Base-by-base conservation (phyloP, 2,797 vertebrate genomes). In the Hoplostethus mediterraneus region DNA sequence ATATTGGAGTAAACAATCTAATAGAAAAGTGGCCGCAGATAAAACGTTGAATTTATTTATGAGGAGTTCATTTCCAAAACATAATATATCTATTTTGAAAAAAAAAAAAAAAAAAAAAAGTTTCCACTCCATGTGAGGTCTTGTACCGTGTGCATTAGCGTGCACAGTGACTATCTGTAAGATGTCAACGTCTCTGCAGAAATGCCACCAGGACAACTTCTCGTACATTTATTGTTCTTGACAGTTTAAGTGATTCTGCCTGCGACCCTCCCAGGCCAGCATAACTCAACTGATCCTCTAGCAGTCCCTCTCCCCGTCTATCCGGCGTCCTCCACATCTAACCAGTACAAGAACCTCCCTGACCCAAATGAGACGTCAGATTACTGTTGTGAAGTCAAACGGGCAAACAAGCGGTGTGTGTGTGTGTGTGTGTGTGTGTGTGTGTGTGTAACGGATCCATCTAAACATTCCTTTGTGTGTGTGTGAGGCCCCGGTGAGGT, bases 401-500 rank as follows among this genome's bases (percentile, higher is more conserved):
- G 87, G 80, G 76, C 84, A 86, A 90, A 90, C 86, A 90, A 88
- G 85, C 84, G 62, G 87, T 87, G 84, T 87, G 87, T 84, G 84
- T 82, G 90, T 92, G 89, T 91, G 63, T 92, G 89, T 91, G 63
- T 21, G 40, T 59, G 57, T 90, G 90, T 92, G 89, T 91, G 63
- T 59, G 70, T 67, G 89, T 21, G 40, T 59, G 57, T 90, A 90
- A 91, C 65, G 28, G 86, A 93, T 88, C 84, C 86, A 73, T 85
- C 88, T 88, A 87, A 91, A 92, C 91, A 93, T 91, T 89, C 87
- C 89, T 92, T 89, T 64, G 55, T 91, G 90, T 92, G 89, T 91
- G 64, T 60, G 70, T 68, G 90, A 90, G 90, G 90, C 90, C 90
- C 87, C 84, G 69, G 86, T 68, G 63, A 92, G 90, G 90, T 87